Evolutionary conservation across 2,113 vertebrate genomes (phyloP).

Genomic region (Holacanthus passer): DNA sequence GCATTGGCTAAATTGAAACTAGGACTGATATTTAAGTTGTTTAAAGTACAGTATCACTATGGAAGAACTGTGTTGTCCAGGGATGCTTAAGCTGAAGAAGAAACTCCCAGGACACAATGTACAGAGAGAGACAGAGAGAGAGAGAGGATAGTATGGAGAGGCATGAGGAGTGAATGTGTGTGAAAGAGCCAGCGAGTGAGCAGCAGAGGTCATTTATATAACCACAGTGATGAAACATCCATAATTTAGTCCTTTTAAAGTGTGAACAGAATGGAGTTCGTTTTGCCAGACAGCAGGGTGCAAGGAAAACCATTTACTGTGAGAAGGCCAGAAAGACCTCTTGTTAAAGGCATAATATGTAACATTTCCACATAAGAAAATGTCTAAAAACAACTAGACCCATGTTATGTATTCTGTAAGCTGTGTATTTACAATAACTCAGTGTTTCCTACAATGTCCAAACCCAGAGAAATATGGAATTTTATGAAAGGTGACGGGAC

Average conservation of each 20-base stretch:
- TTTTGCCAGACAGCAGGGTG: constrained; percentile 46
- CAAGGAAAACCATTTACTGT: constrained; percentile 42
- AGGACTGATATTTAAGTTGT: not conserved
- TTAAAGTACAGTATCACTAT: not conserved
- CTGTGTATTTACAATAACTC: no score
- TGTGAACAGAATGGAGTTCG: constrained; percentile 63
- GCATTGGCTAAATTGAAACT: not conserved
- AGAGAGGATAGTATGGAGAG: constrained; percentile 2
- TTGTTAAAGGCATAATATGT: no score
- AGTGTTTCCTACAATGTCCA: no score
- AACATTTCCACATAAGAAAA: no score
- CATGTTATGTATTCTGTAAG: no score
- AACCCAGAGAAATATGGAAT: no score
- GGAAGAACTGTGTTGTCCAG: not conserved
- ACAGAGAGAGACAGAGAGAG: not conserved
- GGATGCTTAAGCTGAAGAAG: not conserved
- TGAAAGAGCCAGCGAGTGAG: not conserved
- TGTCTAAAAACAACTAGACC: no score
- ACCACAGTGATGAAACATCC: constrained; percentile 65
- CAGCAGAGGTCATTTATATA: constrained; percentile 72
- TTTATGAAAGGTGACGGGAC: no score
- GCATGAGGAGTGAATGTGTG: constrained; percentile 14
- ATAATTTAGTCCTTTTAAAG: constrained; percentile 69
- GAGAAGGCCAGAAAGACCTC: constrained; percentile 11
- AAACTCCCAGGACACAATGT: constrained; percentile 27